phyloP scores from a whole-genome alignment of 2,797 vertebrate species.

The Eleutherodactylus coqui region DNA sequence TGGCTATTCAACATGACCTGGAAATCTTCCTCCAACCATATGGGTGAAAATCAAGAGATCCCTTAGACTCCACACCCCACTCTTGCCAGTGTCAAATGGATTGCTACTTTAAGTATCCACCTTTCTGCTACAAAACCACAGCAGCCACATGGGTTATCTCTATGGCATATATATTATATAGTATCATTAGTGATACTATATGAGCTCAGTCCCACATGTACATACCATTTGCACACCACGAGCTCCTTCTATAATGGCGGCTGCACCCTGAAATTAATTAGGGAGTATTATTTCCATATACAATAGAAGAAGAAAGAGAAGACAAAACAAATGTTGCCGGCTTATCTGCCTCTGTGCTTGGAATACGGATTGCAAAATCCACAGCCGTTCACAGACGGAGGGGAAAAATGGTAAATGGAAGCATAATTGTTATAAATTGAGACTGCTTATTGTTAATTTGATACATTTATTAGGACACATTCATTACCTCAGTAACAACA shows the following conservation, averaged over 20 bases:
- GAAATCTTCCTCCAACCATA: too few relatives aligned
- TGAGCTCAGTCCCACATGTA: neutral
- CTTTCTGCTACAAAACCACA: too few relatives aligned
- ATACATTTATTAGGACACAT: constrained; percentile 63
- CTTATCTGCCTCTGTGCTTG: constrained; percentile 6
- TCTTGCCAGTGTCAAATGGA: too few relatives aligned
- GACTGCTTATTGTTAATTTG: constrained; percentile 61
- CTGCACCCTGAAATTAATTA: constrained; percentile 7
- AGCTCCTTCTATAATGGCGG: neutral
- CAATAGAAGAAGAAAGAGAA: neutral
- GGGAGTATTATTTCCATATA: neutral
- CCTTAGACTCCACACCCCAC: too few relatives aligned
- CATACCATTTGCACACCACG: neutral
- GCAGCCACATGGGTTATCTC: too few relatives aligned
- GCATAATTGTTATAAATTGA: constrained; percentile 63
- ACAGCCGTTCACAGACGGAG: constrained; percentile 20
- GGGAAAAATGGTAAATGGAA: constrained; percentile 34
- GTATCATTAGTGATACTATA: too few relatives aligned
- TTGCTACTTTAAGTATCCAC: too few relatives aligned
- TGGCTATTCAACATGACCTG: too few relatives aligned
- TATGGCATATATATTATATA: too few relatives aligned
- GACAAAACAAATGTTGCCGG: neutral
- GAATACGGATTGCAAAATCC: neutral
- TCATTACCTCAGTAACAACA: constrained; percentile 60
- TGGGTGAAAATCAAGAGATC: too few relatives aligned